Evolutionary conservation across 2,888 invertebrate species (phyloP), one percentile per base, ranked within the genome.

Genomic region (Hypomecis atomaria): DNA sequence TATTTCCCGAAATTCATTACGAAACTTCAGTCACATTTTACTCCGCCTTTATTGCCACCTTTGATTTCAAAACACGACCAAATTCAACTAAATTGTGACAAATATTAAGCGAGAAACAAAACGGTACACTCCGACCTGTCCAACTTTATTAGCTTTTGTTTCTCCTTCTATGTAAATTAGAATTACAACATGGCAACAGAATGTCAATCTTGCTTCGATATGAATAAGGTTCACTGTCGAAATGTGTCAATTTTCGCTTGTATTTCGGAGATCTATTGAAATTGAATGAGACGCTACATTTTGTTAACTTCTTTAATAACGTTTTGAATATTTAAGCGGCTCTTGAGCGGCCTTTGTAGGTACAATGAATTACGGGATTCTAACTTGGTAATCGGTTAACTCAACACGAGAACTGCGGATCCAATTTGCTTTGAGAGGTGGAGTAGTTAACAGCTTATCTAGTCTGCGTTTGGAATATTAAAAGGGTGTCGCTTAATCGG

Each of bases 281-380:
- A 65, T 47, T 61, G 69, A 68, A 66, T 66, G 69, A 71, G 65
- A 69, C 65, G 67, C 52, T 65, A 65, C 60, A 68, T 66, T 69
- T 69, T 59, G 66, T 64, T 66, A 68, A 66, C 55, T 71, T 67
- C 62, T 65, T 65, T 69, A 65, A 61, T 69, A 71, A 66, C 57
- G 71, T 57, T 71, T 67, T 66, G 65, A 66, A 71, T 67, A 66
- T 69, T 66, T 52, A 65, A 67, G 66, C 66, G 60, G 49, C 49
- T 55, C 44, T 66, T 44, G 54, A 48, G 59, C 44, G 59, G 52
- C 59, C 59, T 69, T 63, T 61, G 66, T n/a, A n/a, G n/a, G n/a
- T 69, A 61, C 55, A 65, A 58, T 69, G 44, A 62, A 67, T 62
- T 43, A 59, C 45, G 44, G 45, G 52, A 49, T 69, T 55, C n/a